A percentile compares a stretch with the other conserved stretches of the same genome.
phyloP scores from a whole-genome alignment of 2,888 invertebrate species.

The Hybos culiciformis region DNA sequence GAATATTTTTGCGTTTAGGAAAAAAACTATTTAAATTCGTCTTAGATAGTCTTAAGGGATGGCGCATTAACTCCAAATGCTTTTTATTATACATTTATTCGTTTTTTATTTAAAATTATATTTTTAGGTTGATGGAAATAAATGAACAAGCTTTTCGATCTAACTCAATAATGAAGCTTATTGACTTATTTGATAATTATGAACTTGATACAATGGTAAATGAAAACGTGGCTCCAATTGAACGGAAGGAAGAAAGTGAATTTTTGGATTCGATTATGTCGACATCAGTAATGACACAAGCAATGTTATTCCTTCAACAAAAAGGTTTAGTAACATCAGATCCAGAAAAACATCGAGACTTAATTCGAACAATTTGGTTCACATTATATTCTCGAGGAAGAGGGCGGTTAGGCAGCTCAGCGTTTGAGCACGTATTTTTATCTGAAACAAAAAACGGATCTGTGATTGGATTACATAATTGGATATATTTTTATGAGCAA shows the following conservation, averaged over 20 bases:
- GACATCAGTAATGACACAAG: conserved; percentile 61
- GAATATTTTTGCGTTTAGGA: no score
- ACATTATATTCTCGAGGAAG: conserved; percentile 67
- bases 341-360: conserved; percentile 55
- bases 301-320: conserved; percentile 39
- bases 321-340: conserved; percentile 49
- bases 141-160: conserved; percentile 41
- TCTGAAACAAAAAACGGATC: conserved; percentile 70
- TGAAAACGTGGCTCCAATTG: conserved; percentile 62
- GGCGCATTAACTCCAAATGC: conserved; percentile 1
- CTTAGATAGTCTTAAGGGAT: no score
- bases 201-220: conserved; percentile 56
- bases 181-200: conserved; percentile 73
- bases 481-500: conserved; percentile 72
- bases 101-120: conserved; percentile 16
- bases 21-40: no score
- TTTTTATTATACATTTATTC: background rate
- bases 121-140: conserved; percentile 51
- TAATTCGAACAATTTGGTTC: conserved; percentile 65
- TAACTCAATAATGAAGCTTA: conserved; percentile 58
- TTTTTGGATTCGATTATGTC: conserved; percentile 65
- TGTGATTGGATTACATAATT: conserved; percentile 78
- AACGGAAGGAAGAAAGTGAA: conserved; percentile 61
- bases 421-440: conserved; percentile 86
- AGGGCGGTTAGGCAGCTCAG: conserved; percentile 71